Evolutionary conservation across 1,140 invertebrate genomes (phyloP), one percentile per base, ranked within the genome.

Genomic region (Cepaea nemoralis): DNA sequence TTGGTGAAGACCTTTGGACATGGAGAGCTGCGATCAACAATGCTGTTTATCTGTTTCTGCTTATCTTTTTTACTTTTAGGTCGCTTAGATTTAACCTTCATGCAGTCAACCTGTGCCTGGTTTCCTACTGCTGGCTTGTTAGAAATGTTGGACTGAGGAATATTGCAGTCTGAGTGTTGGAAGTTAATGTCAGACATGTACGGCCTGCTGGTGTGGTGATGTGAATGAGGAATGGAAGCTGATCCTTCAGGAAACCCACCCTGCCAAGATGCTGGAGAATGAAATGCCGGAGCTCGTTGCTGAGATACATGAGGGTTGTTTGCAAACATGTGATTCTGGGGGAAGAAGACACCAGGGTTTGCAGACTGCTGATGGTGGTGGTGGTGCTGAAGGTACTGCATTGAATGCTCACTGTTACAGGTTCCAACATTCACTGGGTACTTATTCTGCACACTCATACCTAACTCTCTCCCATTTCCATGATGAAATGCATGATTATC

Each of bases 21-120:
- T 16, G 48, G 55, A 45, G 48, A 55, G 35, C 35, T 77, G 33
- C 55, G 48, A 42, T 63, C 55, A 33, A 63, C 75, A 77, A 77
- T 77, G 55, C 48, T 59, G 39, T 77, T 69, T 19, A 63, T 37
- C 35, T 27, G 63, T 48, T 78, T 78, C 24, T 48, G 77, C 70
- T 78, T 78, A 2, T 78, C 59, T 48, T 40, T 77, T 69, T 78
- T 78, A 33, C 24, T 48, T 48, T 69, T 78, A 42, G 63, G 63
- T n/a, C 66, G n/a, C 27, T 78, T 78, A 24, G 63, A 31, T 37
- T 77, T 77, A 33, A 27, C 37, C 70, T 78, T 78, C 33, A 14
- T 37, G 37, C 33, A 35, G 37, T 78, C 77, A 6, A 78, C 12
- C 1, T 39, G 37, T 1, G 40, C 59, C 22, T 67, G 37, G 31